Conservation (phyloP, 2,797 vertebrate genomes). For the Sarcoramphus papa region DNA sequence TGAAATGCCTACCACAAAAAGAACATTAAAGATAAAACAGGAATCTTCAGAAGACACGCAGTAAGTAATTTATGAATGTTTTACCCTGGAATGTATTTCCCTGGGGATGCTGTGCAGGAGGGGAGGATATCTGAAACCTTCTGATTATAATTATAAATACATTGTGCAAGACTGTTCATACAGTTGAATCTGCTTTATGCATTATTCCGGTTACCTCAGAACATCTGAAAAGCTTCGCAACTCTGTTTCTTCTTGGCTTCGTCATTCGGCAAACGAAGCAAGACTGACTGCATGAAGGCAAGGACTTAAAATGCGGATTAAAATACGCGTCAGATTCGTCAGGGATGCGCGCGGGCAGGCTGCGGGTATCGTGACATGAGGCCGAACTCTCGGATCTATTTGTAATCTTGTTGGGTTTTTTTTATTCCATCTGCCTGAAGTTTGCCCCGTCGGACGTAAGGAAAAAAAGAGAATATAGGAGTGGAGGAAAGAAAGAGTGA, state of each 20-base stretch:
- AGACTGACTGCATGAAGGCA: neutral
- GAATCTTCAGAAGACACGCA: slow-evolving; percentile 87
- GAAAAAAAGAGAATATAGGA: neutral
- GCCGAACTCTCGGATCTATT: neutral
- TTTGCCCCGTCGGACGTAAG: neutral
- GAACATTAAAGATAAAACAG: slow-evolving; percentile 86
- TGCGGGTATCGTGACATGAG: neutral
- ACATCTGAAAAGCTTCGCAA: neutral
- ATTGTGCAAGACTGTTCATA: neutral
- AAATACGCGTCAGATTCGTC: neutral
- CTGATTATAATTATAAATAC: neutral
- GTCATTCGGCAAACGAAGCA: rapidly evolving
- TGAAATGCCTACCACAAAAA: slow-evolving; percentile 87
- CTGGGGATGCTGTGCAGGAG: neutral
- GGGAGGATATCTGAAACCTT: slow-evolving; percentile 14
- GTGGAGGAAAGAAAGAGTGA: neutral
- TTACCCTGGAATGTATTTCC: neutral
- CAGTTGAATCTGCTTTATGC: neutral
- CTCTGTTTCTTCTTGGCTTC: neutral
- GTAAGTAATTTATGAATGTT: slow-evolving; percentile 79
- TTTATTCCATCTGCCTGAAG: neutral
- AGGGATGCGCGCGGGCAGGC: neutral
- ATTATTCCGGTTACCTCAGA: neutral
- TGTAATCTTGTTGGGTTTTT: neutral
- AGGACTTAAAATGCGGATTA: neutral